Evolutionary conservation across 2,113 vertebrate genomes (phyloP).

Genomic region (Marcusenius ussheri): DNA sequence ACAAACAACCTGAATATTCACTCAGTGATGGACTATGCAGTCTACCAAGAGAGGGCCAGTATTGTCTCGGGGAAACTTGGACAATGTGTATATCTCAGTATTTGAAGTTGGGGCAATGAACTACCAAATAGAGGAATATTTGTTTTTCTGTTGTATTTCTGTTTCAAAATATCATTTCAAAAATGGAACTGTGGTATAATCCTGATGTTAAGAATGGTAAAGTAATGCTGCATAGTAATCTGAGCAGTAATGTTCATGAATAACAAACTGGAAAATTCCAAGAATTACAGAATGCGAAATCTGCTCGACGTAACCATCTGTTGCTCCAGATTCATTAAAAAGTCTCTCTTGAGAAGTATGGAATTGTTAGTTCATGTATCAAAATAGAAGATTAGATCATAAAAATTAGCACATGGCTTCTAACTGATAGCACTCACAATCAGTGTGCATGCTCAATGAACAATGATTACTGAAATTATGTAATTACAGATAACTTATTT

Average conservation of each 20-base stretch:
- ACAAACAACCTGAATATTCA: neutral
- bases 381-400: neutral
- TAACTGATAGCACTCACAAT: neutral
- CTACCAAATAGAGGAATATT: neutral
- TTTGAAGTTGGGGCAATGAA: neutral
- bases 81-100: neutral
- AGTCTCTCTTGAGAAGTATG: neutral
- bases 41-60: neutral
- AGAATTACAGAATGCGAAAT: neutral
- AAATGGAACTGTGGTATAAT: neutral
- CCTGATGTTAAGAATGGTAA: neutral
- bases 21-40: neutral
- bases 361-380: neutral
- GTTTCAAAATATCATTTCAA: neutral
- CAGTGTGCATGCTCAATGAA: neutral
- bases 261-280: neutral
- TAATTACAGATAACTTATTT: neutral
- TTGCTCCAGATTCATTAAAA: neutral
- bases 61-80: neutral
- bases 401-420: neutral
- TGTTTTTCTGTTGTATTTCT: neutral
- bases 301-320: neutral
- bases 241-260: neutral
- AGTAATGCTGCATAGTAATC: neutral
- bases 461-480: neutral